phyloP scores from a whole-genome alignment of 2,113 vertebrate genomes.

The Spea bombifrons region DNA sequence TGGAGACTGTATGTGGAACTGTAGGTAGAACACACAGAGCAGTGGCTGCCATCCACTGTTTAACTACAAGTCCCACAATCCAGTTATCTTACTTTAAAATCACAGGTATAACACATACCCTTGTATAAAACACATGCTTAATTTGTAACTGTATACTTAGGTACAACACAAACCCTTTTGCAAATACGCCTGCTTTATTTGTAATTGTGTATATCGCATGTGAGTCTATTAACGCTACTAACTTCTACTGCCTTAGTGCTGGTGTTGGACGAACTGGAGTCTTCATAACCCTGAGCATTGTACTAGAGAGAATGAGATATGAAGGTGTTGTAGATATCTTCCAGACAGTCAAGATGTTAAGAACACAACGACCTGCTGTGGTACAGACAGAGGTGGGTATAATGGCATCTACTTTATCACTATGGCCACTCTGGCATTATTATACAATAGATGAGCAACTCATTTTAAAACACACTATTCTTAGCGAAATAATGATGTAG shows the following conservation, averaged over 20 bases:
- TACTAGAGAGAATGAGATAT: slow-evolving; percentile 98
- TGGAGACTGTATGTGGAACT: too few relatives aligned
- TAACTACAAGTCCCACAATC: too few relatives aligned
- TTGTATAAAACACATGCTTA: too few relatives aligned
- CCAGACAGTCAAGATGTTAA: slow-evolving; percentile 99
- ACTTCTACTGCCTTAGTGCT: slow-evolving; percentile 66
- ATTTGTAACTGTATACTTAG: neutral
- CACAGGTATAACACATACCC: too few relatives aligned
- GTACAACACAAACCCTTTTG: neutral
- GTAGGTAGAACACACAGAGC: too few relatives aligned
- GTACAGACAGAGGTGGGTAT: slow-evolving; percentile 95
- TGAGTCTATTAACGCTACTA: slow-evolving; percentile 32
- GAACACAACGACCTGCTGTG: slow-evolving; percentile 97
- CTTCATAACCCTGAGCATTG: slow-evolving; percentile 98
- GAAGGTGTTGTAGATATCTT: slow-evolving; percentile 99
- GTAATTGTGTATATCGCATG: neutral
- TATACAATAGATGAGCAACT: too few relatives aligned
- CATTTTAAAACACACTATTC: too few relatives aligned
- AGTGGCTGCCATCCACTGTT: too few relatives aligned
- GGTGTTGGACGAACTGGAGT: slow-evolving; percentile 97
- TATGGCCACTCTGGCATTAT: too few relatives aligned
- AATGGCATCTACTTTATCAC: neutral
- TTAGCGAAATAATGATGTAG: too few relatives aligned
- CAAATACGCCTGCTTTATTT: neutral
- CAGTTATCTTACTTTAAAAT: too few relatives aligned